Evolutionary conservation across 2,888 invertebrate species (phyloP).

Genomic region (Epinotia nisella): DNA sequence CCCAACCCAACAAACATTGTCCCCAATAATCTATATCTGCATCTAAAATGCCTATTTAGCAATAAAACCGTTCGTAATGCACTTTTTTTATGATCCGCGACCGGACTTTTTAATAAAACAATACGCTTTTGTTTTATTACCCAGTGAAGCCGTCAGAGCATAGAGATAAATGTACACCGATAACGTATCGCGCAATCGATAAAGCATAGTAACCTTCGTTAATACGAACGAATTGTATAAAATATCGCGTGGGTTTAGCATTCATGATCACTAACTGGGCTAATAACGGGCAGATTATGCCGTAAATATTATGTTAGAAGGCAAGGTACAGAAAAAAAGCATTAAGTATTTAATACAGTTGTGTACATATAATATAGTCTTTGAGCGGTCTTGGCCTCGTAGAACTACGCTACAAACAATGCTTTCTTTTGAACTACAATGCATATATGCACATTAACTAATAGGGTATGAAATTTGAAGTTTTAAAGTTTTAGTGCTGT

Average conservation of each 20-base stretch:
- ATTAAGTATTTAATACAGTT: neutral
- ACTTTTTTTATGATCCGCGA: conserved; percentile 34
- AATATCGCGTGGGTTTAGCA: conserved; percentile 45
- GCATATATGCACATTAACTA: no score
- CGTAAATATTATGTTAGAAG: neutral
- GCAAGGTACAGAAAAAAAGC: neutral
- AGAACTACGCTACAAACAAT: no score
- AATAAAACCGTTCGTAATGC: conserved; percentile 22
- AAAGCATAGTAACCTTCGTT: conserved; percentile 68
- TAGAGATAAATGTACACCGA: conserved; percentile 72
- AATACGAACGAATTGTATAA: conserved; percentile 42
- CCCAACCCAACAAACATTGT: neutral
- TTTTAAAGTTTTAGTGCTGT: no score
- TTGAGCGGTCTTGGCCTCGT: no score
- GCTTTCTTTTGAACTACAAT: no score
- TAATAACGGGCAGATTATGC: conserved; percentile 7
- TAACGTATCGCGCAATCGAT: conserved; percentile 79
- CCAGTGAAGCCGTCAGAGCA: conserved; percentile 51
- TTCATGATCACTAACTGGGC: conserved; percentile 42
- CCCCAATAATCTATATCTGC: neutral
- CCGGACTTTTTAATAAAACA: conserved; percentile 43
- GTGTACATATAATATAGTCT: no score
- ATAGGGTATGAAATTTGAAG: no score
- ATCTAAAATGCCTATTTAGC: conserved; percentile 22
- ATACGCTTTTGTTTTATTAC: conserved; percentile 49